phyloP scores from a whole-genome alignment of 2,888 invertebrate species.

The Argynnis bischoffii region DNA sequence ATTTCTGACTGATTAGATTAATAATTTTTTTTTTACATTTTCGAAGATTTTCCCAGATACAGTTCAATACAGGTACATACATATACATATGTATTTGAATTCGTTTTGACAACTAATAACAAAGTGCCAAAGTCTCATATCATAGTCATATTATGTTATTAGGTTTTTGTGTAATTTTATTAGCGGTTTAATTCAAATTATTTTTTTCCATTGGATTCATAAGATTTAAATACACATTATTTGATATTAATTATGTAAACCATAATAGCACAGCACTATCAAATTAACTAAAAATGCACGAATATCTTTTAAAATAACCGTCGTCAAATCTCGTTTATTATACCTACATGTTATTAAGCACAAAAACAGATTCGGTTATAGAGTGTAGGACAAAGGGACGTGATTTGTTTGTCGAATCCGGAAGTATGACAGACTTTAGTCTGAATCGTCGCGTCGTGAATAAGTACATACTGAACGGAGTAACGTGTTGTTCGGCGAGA shows the following conservation, averaged over 20 bases:
- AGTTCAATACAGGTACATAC: too few species aligned
- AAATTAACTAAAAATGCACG: slow-evolving; percentile 8
- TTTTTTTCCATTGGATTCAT: neutral
- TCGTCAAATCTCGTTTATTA: neutral
- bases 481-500: slow-evolving; percentile 48
- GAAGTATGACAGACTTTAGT: slow-evolving; percentile 5
- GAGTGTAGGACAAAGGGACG: neutral
- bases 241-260: neutral
- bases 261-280: neutral
- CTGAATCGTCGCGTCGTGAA: slow-evolving; percentile 1
- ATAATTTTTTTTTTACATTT: too few species aligned
- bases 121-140: too few species aligned
- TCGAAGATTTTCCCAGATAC: too few species aligned
- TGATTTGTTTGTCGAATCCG: slow-evolving; percentile 1
- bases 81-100: too few species aligned
- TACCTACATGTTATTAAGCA: slow-evolving; percentile 10
- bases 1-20: too few species aligned
- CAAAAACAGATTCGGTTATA: neutral
- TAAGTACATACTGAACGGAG: slow-evolving; percentile 47
- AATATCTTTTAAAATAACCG: slow-evolving; percentile 1
- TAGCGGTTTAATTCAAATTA: too few species aligned
- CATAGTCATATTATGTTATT: too few species aligned
- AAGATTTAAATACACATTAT: neutral
- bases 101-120: too few species aligned
- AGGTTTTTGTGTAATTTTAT: too few species aligned